Conservation (phyloP, 2,888 invertebrate species). For the Stenoptilia bipunctidactyla region DNA sequence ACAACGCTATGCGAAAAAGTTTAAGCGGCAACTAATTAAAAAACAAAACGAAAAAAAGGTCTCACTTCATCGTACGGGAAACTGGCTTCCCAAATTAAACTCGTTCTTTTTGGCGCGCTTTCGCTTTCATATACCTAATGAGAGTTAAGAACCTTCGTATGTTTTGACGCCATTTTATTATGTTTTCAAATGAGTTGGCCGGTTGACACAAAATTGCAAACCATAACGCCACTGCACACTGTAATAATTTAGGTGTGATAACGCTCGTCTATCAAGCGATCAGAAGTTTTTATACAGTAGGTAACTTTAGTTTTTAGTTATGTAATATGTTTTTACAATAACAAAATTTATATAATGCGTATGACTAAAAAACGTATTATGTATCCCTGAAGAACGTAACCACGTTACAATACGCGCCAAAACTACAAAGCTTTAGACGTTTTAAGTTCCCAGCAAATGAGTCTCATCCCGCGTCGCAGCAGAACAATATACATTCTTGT, state of each 20-base stretch:
- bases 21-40: constrained; percentile 61
- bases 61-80: constrained; percentile 37
- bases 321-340: too few relatives aligned
- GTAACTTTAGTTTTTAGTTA: too few relatives aligned
- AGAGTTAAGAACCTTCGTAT: constrained; percentile 47
- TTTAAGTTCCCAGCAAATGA: neutral
- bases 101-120: constrained; percentile 47
- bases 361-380: too few relatives aligned
- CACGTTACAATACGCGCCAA: too few relatives aligned
- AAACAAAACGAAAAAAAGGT: constrained; percentile 46
- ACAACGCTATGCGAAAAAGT: constrained; percentile 34
- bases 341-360: too few relatives aligned
- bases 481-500: constrained; percentile 26
- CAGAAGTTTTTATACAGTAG: too few relatives aligned
- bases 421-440: too few relatives aligned
- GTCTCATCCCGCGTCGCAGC: neutral
- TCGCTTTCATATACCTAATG: constrained; percentile 57
- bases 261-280: too few relatives aligned
- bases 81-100: constrained; percentile 51
- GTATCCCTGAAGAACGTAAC: too few relatives aligned
- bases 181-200: constrained; percentile 22
- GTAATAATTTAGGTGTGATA: too few relatives aligned
- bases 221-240: too few relatives aligned
- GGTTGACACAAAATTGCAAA: constrained; percentile 5
- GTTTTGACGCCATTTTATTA: constrained; percentile 28